Conservation (phyloP, 2,797 vertebrate species). For the Ceryle rudis region DNA sequence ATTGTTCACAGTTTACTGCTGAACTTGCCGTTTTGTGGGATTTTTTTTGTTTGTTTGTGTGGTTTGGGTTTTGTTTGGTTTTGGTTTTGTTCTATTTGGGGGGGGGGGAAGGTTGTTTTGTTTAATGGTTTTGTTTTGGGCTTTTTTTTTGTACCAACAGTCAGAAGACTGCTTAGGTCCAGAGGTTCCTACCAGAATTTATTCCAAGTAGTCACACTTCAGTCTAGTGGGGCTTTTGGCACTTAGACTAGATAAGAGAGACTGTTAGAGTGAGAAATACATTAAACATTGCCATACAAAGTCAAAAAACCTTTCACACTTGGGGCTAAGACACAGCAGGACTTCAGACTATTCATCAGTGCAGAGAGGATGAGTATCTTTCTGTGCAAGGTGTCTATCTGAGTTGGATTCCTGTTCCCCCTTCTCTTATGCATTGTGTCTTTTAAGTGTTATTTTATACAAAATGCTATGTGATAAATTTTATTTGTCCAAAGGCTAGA, state of each 20-base stretch:
- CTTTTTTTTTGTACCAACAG: background rate
- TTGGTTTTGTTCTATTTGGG: no score
- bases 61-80: no score
- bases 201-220: background rate
- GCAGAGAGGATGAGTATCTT: background rate
- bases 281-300: background rate
- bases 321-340: background rate
- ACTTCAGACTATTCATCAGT: background rate
- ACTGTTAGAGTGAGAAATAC: background rate
- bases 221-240: background rate
- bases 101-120: no score
- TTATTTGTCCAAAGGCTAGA: background rate
- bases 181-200: background rate
- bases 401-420: background rate
- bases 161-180: background rate
- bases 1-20: background rate
- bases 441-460: background rate
- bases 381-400: background rate
- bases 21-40: background rate
- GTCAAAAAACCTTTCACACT: background rate
- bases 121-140: background rate
- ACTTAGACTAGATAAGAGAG: background rate
- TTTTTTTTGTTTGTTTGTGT: no score
- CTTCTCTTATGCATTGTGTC: background rate
- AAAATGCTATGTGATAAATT: background rate